Conservation (phyloP, 1,140 invertebrate genomes). For the Lucilia sericata region DNA sequence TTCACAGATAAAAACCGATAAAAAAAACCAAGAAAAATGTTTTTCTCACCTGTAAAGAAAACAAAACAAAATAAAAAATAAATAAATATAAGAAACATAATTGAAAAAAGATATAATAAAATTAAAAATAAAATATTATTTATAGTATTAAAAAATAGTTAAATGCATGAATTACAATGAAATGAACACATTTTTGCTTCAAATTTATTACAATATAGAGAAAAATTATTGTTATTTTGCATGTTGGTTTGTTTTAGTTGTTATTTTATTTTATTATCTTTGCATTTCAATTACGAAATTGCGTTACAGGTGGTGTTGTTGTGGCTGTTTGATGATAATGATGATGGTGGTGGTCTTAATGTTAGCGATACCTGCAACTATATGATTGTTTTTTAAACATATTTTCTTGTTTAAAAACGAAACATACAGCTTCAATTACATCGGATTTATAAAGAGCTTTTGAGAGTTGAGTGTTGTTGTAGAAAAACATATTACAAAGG, state of each 20-base stretch:
- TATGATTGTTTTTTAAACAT: neutral
- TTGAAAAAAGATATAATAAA: neutral
- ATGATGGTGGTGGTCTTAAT: neutral
- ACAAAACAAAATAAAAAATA: neutral
- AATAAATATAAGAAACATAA: neutral
- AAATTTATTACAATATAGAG: neutral
- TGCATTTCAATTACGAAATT: neutral
- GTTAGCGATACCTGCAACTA: too few relatives aligned
- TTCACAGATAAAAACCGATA: neutral
- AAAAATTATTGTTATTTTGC: neutral
- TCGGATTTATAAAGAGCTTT: neutral
- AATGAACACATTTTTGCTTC: neutral
- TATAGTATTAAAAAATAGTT: neutral
- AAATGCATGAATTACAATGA: neutral
- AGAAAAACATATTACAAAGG: slow-evolving; percentile 15
- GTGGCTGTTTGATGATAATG: neutral
- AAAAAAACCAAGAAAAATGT: neutral
- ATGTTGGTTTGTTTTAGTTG: neutral
- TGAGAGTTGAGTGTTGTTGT: too few relatives aligned
- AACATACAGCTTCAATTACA: neutral
- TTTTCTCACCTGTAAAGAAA: slow-evolving; percentile 12
- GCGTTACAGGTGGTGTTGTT: neutral
- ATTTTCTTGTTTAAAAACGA: neutral
- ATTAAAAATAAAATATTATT: neutral
- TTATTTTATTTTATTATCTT: neutral